A percentile compares a stretch with the other conserved stretches of the same genome.
Conservation (phyloP, 2,888 invertebrate genomes). For the Agriopis leucophaearia region DNA sequence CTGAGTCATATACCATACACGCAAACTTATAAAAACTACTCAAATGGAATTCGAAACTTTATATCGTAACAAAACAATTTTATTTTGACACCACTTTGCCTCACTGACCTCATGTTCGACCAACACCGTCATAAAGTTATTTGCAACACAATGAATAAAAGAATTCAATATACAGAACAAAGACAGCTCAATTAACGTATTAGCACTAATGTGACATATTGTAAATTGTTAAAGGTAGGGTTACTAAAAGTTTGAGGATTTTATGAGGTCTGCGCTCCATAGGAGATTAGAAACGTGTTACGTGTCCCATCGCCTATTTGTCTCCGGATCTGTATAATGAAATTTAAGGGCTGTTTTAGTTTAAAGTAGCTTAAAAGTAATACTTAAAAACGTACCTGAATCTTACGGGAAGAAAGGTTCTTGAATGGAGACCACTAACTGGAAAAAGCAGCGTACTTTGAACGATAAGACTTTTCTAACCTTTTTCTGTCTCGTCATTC, state of each 20-base stretch:
- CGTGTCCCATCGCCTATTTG: neutral
- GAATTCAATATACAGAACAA: conserved; percentile 23
- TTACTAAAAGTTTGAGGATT: neutral
- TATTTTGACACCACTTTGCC: conserved; percentile 11
- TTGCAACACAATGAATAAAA: conserved; percentile 36
- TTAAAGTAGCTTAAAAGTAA: too few relatives aligned
- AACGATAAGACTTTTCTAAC: too few relatives aligned
- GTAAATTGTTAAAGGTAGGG: conserved; percentile 35
- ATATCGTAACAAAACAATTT: conserved; percentile 3
- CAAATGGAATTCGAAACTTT: conserved; percentile 10
- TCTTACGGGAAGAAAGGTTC: too few relatives aligned
- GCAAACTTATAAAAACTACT: neutral
- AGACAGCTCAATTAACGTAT: conserved; percentile 40
- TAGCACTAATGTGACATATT: conserved; percentile 36
- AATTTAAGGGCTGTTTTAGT: too few relatives aligned
- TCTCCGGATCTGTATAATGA: neutral
- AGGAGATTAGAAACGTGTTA: neutral
- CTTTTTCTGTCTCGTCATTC: too few relatives aligned
- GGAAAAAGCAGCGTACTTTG: too few relatives aligned
- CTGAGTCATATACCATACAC: neutral
- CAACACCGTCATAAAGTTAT: conserved; percentile 28
- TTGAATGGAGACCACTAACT: too few relatives aligned
- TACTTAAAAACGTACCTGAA: too few relatives aligned
- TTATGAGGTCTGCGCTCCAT: neutral
- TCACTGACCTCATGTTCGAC: conserved; percentile 28